Evolutionary conservation across 30 jellyfish, hydroid and myxozoan genomes (phyloP), one percentile per base, ranked within the genome.

Genomic region (Cassiopea xamachana): DNA sequence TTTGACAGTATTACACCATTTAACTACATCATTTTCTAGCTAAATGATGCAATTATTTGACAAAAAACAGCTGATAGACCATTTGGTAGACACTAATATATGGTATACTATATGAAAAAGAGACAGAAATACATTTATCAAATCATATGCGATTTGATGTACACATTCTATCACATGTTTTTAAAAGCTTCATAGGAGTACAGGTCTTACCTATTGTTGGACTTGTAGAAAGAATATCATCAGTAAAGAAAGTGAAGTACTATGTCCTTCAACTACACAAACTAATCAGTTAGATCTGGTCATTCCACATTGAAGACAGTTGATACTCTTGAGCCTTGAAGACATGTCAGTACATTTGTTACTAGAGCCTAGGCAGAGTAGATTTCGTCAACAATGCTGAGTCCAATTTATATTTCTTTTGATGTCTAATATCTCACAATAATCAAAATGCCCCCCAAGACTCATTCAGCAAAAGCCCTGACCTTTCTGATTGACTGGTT

Each of bases 401-500:
- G 69, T 62, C 80, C 67, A 69, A 83, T 81, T 76, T 93, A 73
- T 27, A 86, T 88, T 92, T 49, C 79, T 87, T 87, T 87, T 79
- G 46, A 92, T 87, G 75, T 88, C 98, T 13, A 87, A 14, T 39
- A 80, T 60, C 73, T 62, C 60, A 48, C 87, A 92, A 75, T 67
- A 92, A 62, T 81, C 45, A 76, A 64, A 15, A 82, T 87, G 73
- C 78, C 96, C 73, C 96, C 97, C 69, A 91, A 91, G 5, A 91
- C 77, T 96, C 97, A 91, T 49, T 91, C 97, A 55, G 62, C 92
- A 17, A 83, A 19, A 1, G 75, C 87, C 61, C 97, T 81, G 79
- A 81, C 97, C 16, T 55, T 6, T 3, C 64, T 55, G 10, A 55
- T 55, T 77, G 49, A 7, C 49, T 46, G 58, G 87, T 88, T 88